phyloP scores from a whole-genome alignment of 2,113 vertebrate species.

The Apodemus sylvaticus region DNA sequence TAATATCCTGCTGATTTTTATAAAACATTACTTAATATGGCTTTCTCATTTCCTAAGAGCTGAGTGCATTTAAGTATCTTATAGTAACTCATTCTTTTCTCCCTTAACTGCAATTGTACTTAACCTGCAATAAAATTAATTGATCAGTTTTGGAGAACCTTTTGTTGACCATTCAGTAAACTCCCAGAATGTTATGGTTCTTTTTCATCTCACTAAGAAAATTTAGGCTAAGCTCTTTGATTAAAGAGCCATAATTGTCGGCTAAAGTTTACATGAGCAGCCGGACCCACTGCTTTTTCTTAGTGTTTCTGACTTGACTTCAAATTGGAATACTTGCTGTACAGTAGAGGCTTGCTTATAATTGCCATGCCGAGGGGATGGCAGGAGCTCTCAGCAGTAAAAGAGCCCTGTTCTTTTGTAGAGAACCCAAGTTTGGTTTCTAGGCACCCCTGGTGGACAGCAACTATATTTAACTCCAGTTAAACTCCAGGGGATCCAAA shows the following conservation, averaged over 20 bases:
- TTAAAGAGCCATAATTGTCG: neutral
- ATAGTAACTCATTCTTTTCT: neutral
- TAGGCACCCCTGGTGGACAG: neutral
- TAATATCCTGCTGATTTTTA: constrained; percentile 35
- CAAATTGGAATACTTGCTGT: neutral
- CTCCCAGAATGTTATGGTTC: neutral
- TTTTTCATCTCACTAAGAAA: constrained; percentile 51
- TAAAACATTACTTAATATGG: constrained; percentile 35
- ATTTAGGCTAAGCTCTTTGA: neutral
- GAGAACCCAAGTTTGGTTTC: neutral
- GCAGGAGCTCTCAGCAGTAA: neutral
- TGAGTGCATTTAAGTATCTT: neutral
- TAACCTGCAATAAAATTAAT: constrained; percentile 23
- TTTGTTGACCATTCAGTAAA: constrained; percentile 43
- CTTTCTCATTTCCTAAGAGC: constrained; percentile 27
- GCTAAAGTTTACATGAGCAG: neutral
- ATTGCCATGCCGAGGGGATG: neutral
- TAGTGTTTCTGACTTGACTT: constrained; percentile 8
- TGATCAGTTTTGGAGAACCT: constrained; percentile 7
- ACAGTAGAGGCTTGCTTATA: neutral
- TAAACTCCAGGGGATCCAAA: neutral
- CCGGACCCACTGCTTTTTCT: constrained; percentile 33
- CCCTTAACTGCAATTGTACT: constrained; percentile 3
- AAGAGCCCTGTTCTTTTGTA: neutral
- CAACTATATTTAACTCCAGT: neutral